A percentile compares a stretch with the other conserved stretches of the same genome.
These are phyloP conservation scores for Morbakka virulenta DNA, from an alignment of 30 jellyfish, hydroid and myxozoan species.

Conservation along the genomic window DNA sequence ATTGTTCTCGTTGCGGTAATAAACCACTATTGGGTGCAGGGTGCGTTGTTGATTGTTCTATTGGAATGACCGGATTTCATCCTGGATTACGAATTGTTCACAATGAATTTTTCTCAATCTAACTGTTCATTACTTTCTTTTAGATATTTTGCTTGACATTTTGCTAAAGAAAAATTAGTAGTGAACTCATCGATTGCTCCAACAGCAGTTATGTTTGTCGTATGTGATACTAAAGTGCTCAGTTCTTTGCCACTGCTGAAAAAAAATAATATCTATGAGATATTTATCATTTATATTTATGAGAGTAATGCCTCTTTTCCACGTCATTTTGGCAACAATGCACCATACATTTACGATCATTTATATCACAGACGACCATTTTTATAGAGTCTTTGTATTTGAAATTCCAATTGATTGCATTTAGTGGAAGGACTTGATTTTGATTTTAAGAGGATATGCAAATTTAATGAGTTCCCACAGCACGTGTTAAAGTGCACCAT, in stretches of 20 bases:
- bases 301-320: too few relatives aligned
- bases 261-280: constrained; percentile 12
- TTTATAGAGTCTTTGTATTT: constrained; percentile 51
- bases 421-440: constrained; percentile 27
- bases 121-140: constrained; percentile 15
- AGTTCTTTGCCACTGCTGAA: constrained; percentile 55
- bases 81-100: constrained; percentile 20
- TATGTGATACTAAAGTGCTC: constrained; percentile 4
- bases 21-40: constrained; percentile 34
- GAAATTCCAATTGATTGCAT: constrained; percentile 30
- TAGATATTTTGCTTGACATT: constrained; percentile 21
- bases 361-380: constrained; percentile 31
- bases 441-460: constrained; percentile 61
- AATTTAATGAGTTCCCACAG: constrained; percentile 70
- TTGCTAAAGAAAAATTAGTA: constrained; percentile 25
- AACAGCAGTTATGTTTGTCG: background rate
- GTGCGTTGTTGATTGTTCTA: constrained; percentile 45
- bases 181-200: constrained; percentile 18
- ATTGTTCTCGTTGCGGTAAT: constrained; percentile 11
- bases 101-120: background rate
- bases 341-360: constrained; percentile 42
- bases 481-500: constrained; percentile 59
- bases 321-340: constrained; percentile 33
- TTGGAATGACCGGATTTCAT: constrained; percentile 37
- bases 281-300: too few relatives aligned